Evolutionary conservation across 2,888 invertebrate species (phyloP), one percentile per base, ranked within the genome.

Genomic region (Cephus pygmeus): DNA sequence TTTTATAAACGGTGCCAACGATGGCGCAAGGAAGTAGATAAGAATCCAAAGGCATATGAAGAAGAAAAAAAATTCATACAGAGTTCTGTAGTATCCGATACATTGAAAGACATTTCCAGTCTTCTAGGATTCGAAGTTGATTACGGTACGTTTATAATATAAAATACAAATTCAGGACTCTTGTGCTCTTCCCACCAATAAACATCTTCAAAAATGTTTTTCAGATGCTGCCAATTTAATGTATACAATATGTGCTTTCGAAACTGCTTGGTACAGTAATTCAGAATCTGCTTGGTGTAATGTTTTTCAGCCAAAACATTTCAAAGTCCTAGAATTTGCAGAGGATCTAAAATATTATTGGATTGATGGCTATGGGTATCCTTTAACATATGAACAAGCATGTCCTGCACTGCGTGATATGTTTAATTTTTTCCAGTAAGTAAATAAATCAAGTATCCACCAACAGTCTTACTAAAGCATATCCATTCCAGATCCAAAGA

Each of bases 271-370:
- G 96, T 92, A 94, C 80, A 93, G 94, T 83, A 91, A 92, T 80
- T 87, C 88, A 40, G 85, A 89, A 69, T 97, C 97, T 11, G 95
- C 97, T 0, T 97, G 97, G 97, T 97, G 97, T 92, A 93, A 93
- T 82, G 92, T 94, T 56, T 95, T 97, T 88, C 93, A 95, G 82
- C 87, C 92, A 79, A 91, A 94, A 6, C 93, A 94, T 83, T 92
- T 95, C 4, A 91, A 93, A 90, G 94, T 94, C 87, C 85, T 97
- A 78, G 97, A 97, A 91, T 97, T 95, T 89, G 93, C 93, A 40
- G 94, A 95, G 87, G 97, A 97, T 89, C 90, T 97, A 76, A 94
- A 95, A 89, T 95, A 96, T 87, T 97, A 96, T 90, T 97, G 96
- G 95, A 92, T 94, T 81, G 96, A 97, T 90, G 97, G 97, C 11